phyloP scores from a whole-genome alignment of 2,888 invertebrate genomes.

The Rhogogaster chlorosoma region DNA sequence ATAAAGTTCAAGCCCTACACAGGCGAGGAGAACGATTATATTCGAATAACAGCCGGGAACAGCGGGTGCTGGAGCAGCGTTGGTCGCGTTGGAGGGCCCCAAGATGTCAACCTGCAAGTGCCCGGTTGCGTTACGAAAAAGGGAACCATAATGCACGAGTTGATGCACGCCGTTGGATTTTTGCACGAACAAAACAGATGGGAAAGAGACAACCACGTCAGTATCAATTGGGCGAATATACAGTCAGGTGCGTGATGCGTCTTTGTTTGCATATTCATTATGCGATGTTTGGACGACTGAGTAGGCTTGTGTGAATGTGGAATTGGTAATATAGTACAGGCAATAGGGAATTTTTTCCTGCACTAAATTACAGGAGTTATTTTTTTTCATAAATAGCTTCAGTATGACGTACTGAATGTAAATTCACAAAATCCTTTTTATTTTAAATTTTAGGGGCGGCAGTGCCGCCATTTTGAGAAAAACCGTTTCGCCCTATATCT shows the following conservation, averaged over 20 bases:
- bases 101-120: constrained; percentile 87
- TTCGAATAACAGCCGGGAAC: constrained; percentile 84
- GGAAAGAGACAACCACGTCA: constrained; percentile 86
- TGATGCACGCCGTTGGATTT: constrained; percentile 90
- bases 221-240: constrained; percentile 85
- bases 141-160: constrained; percentile 89
- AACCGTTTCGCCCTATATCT: too few species aligned
- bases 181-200: constrained; percentile 90
- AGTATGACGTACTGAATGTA: too few species aligned
- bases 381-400: too few species aligned
- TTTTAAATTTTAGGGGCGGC: too few species aligned
- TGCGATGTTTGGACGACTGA: not conserved
- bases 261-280: not conserved
- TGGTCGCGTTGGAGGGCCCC: constrained; percentile 84
- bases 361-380: too few species aligned
- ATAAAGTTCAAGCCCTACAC: constrained; percentile 84
- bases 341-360: too few species aligned
- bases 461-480: too few species aligned
- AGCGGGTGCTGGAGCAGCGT: constrained; percentile 92
- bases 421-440: too few species aligned
- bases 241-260: constrained; percentile 78
- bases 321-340: too few species aligned
- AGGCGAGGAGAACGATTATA: constrained; percentile 83
- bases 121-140: constrained; percentile 87
- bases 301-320: not conserved